Evolutionary conservation across 2,113 vertebrate genomes (phyloP).

Genomic region (Amblyornis subalaris): DNA sequence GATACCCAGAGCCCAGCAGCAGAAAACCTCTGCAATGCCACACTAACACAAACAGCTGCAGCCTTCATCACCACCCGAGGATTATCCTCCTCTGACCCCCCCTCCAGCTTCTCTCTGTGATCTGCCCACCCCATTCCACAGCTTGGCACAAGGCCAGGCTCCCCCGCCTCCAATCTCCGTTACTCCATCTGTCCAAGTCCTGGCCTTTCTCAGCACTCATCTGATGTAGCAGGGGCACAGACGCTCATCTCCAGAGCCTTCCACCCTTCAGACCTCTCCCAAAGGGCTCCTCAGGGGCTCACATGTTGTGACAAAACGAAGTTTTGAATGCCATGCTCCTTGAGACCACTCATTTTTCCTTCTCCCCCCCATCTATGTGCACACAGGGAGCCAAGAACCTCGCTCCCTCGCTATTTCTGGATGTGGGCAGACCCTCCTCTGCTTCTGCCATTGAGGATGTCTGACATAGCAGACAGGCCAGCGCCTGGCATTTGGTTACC

Average conservation of each 20-base stretch:
- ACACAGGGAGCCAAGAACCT: neutral
- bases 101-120: neutral
- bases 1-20: neutral
- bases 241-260: neutral
- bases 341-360: neutral
- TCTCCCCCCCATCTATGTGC: neutral
- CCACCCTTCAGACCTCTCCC: neutral
- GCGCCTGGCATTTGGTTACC: neutral
- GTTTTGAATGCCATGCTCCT: neutral
- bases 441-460: neutral
- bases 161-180: neutral
- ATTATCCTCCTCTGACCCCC: slow-evolving; percentile 30
- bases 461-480: slow-evolving; percentile 42
- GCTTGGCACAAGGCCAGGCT: slow-evolving; percentile 6
- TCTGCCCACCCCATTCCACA: neutral
- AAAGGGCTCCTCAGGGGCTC: neutral
- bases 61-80: neutral
- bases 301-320: neutral
- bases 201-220: slow-evolving; percentile 15
- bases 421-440: neutral
- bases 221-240: neutral
- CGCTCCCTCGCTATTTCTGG: neutral
- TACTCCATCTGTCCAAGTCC: slow-evolving; percentile 32
- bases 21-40: neutral
- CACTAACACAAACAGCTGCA: neutral